Evolutionary conservation across 2,888 invertebrate species (phyloP).

Genomic region (Tipula confusa): DNA sequence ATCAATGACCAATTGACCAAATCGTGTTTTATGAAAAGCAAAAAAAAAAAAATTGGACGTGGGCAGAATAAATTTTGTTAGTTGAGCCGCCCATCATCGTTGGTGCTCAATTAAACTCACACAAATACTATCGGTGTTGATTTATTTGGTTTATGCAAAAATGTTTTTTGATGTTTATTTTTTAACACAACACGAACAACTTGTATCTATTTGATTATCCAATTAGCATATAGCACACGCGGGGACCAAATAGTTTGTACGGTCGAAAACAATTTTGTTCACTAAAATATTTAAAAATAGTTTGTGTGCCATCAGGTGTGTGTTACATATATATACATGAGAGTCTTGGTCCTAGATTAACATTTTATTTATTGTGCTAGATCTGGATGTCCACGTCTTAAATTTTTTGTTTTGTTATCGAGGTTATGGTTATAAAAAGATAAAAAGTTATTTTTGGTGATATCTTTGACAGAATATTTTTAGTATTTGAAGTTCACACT

Average conservation of each 20-base stretch:
- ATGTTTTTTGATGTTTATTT: background rate
- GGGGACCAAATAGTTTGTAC: no score
- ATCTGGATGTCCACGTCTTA: background rate
- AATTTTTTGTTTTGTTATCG: background rate
- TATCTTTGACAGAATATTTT: background rate
- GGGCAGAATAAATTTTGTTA: background rate
- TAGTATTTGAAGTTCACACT: background rate
- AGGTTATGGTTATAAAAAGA: background rate
- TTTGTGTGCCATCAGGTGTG: no score
- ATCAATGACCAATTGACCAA: background rate
- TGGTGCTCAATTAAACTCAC: background rate
- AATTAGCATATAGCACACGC: background rate
- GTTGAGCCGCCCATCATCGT: background rate
- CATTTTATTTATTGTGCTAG: background rate
- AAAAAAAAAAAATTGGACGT: background rate
- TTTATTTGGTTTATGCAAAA: background rate
- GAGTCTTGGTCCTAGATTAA: background rate
- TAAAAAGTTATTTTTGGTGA: background rate
- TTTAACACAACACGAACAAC: background rate
- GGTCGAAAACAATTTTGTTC: no score
- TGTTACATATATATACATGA: background rate
- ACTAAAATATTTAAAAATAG: no score
- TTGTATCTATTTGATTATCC: no score
- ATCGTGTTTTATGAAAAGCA: background rate
- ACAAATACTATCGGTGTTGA: background rate